Evolutionary conservation across 2,888 invertebrate genomes (phyloP).

Genomic region (Argyresthia albistria): DNA sequence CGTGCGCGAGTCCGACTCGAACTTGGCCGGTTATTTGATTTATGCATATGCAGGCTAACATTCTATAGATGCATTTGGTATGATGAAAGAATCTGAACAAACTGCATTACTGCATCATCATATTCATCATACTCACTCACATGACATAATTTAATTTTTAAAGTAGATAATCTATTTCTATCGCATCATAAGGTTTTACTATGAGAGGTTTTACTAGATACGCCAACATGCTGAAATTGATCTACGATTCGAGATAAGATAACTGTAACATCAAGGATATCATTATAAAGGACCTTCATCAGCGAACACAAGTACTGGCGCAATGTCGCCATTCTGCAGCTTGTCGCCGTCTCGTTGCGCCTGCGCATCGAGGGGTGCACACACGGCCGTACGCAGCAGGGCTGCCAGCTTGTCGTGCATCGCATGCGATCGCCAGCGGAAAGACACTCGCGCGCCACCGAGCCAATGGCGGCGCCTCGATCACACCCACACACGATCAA

Average conservation of each 20-base stretch:
- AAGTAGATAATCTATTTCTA: too few species aligned
- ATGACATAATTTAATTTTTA: too few species aligned
- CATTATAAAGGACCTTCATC: constrained; percentile 36
- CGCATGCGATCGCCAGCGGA: constrained; percentile 29
- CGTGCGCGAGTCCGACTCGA: too few species aligned
- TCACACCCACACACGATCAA: not conserved
- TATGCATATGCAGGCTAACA: too few species aligned
- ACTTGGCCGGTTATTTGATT: too few species aligned
- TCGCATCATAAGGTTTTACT: too few species aligned
- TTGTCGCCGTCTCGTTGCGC: constrained; percentile 36
- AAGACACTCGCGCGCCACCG: not conserved
- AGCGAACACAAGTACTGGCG: constrained; percentile 45
- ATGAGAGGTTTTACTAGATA: too few species aligned
- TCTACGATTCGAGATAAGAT: not conserved
- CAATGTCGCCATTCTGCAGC: constrained; percentile 42
- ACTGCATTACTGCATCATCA: too few species aligned
- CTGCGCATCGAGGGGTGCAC: constrained; percentile 21
- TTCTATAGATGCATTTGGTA: too few species aligned
- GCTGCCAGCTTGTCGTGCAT: constrained; percentile 62
- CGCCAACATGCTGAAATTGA: too few species aligned
- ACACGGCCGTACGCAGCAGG: constrained; percentile 46
- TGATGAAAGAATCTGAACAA: too few species aligned
- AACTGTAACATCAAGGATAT: not conserved
- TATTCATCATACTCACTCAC: too few species aligned
- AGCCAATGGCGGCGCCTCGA: not conserved